phyloP scores from a whole-genome alignment of 1,140 invertebrate species.

The Macrosteles quadrilineatus region DNA sequence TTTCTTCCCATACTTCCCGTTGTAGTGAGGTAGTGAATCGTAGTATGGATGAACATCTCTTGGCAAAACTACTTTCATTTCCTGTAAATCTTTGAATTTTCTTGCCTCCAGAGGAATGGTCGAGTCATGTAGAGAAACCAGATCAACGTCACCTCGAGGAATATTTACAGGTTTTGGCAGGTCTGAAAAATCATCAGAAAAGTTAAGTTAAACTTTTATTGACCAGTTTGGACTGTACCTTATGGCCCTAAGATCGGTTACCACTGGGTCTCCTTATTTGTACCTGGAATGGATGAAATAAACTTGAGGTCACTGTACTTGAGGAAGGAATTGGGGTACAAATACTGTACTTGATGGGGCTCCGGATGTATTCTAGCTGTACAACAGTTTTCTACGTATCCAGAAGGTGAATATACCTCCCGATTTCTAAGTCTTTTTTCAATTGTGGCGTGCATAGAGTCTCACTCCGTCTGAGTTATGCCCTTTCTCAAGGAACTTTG shows the following conservation, averaged over 20 bases:
- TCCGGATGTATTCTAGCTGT: not conserved
- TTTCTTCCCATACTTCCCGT: too few species aligned
- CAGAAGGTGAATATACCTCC: not conserved
- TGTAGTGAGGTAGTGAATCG: not conserved
- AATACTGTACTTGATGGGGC: not conserved
- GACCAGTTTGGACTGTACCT: slow-evolving; percentile 44
- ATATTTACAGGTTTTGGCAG: slow-evolving; percentile 16
- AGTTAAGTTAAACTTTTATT: slow-evolving; percentile 43
- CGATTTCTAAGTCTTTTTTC: not conserved
- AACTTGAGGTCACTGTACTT: slow-evolving; percentile 40
- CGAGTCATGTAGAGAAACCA: not conserved
- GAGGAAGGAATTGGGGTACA: not conserved
- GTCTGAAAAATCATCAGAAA: slow-evolving; percentile 36
- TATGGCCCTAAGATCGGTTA: slow-evolving; percentile 43
- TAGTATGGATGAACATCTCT: not conserved
- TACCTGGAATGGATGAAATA: slow-evolving; percentile 45
- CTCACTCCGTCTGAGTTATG: too few species aligned
- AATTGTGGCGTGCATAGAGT: not conserved
- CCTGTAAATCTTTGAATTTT: slow-evolving; percentile 1
- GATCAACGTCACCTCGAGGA: not conserved
- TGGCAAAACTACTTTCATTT: slow-evolving; percentile 6
- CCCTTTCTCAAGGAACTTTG: not conserved
- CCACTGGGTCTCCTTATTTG: slow-evolving; percentile 41
- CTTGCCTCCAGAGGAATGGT: not conserved
- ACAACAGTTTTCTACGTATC: not conserved